These are phyloP conservation scores for Pygoscelis antarcticus DNA, from an alignment of 2,113 vertebrate genomes.

Conservation along the genomic window DNA sequence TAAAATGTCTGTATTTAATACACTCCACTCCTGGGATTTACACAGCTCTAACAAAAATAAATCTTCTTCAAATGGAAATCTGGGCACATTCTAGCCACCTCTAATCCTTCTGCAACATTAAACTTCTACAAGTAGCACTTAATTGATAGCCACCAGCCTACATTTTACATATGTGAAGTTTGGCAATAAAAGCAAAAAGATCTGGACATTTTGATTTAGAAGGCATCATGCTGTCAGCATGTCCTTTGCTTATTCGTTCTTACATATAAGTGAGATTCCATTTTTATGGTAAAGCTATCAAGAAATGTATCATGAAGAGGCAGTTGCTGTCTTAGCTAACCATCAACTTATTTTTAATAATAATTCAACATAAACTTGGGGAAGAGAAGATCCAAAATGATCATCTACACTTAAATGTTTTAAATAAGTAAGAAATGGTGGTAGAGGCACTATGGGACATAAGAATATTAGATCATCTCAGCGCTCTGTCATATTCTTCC, in stretches of 20 bases:
- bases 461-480: not conserved
- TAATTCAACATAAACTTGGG: not conserved
- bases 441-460: not conserved
- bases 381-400: not conserved
- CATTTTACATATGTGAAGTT: not conserved
- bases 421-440: not conserved
- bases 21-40: not conserved
- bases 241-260: not conserved
- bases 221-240: not conserved
- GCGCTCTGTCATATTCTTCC: not conserved
- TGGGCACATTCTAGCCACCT: not conserved
- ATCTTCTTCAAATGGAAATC: not conserved
- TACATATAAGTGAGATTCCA: not conserved
- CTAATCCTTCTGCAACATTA: not conserved
- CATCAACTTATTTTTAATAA: not conserved
- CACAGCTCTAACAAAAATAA: not conserved
- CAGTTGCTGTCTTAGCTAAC: not conserved
- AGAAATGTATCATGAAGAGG: not conserved
- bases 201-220: not conserved
- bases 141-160: not conserved
- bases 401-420: not conserved
- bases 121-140: not conserved
- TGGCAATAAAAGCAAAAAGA: not conserved
- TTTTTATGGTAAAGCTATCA: not conserved
- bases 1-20: not conserved